Evolutionary conservation across 2,888 invertebrate species (phyloP).

Genomic region (Pristionchus japonicus): DNA sequence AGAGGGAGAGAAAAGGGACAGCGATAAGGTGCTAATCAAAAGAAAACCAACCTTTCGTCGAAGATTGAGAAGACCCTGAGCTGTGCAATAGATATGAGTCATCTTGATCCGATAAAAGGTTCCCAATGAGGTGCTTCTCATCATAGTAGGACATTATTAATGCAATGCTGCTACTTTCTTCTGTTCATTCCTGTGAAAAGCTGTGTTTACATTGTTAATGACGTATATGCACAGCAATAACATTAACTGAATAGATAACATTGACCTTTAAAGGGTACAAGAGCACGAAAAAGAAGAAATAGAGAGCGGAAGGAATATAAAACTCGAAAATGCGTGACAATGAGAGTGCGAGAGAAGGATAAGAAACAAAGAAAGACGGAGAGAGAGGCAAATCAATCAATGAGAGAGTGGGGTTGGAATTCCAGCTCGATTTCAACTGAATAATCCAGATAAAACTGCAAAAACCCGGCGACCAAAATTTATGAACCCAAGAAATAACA

Average conservation of each 20-base stretch:
- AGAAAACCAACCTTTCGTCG: not conserved
- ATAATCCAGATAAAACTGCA: constrained; percentile 10
- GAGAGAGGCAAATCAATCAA: constrained; percentile 45
- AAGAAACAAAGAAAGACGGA: constrained; percentile 39
- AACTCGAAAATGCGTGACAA: constrained; percentile 39
- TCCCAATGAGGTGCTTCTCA: constrained; percentile 65
- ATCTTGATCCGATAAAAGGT: constrained; percentile 53
- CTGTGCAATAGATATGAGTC: constrained; percentile 24
- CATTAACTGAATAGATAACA: not conserved
- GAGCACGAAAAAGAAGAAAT: not conserved
- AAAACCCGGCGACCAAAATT: not conserved
- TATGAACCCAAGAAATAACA: not conserved
- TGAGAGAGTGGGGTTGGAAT: not conserved
- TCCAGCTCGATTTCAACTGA: not conserved
- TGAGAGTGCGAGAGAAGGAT: constrained; percentile 32
- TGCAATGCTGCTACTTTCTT: not conserved
- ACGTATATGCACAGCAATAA: too few relatives aligned
- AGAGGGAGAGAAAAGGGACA: not conserved
- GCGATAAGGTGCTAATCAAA: not conserved
- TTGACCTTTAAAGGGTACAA: not conserved
- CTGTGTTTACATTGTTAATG: not conserved
- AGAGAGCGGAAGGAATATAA: not conserved
- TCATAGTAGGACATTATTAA: constrained; percentile 48
- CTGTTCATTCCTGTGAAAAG: not conserved
- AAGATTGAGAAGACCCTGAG: constrained; percentile 30